Base-by-base conservation (phyloP, 1,140 invertebrate genomes). In the Brachionus koreanus region DNA sequence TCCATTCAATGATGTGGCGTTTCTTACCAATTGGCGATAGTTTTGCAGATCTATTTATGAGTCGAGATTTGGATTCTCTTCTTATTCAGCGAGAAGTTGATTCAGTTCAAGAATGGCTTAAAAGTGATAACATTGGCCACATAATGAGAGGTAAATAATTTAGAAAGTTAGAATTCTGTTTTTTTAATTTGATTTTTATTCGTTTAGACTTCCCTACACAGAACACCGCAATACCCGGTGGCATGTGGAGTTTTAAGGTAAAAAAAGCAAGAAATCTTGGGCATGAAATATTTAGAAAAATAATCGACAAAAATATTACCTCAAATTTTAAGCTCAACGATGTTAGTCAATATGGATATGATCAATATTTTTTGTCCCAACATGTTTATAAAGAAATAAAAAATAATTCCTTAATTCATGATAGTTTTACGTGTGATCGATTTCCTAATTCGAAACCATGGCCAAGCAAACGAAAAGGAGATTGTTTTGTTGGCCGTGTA, bases 191-290 rank as follows among this genome's bases (percentile, higher is more conserved):
- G 3, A 46, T 42, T 9, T n/a, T n/a, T n/a, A n/a, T n/a, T n/a
- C n/a, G n/a, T n/a, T n/a, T 33, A 29, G 52, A 81, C 61, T 5
- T 33, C 37, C 19, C 42, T 7, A 6, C 3, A 13, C 76, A 79
- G 25, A 16, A 29, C 16, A 63, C 35, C 7, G 13, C 57, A 4
- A 79, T 79, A 4, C 52, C 43, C 10, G 76, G 76, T 63, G 76
- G 76, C n/a, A 81, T 81, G 76, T 81, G 76, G 76, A 57, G 76
- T 16, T 81, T 81, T 25, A 39, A 81, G 23, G 12, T 33, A 35
- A 10, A 46, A 5, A 81, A 49, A 46, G 52, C 57, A 5, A 52
- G 49, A 19, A 23, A 33, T n/a, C 19, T 81, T 6, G 74, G 12
- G 1, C 25, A 19, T n/a, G n/a, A 37, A 77, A 16, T 77, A 35